Evolutionary conservation across 2,888 invertebrate species (phyloP).

Genomic region (Marasmarcha lunaedactyla): DNA sequence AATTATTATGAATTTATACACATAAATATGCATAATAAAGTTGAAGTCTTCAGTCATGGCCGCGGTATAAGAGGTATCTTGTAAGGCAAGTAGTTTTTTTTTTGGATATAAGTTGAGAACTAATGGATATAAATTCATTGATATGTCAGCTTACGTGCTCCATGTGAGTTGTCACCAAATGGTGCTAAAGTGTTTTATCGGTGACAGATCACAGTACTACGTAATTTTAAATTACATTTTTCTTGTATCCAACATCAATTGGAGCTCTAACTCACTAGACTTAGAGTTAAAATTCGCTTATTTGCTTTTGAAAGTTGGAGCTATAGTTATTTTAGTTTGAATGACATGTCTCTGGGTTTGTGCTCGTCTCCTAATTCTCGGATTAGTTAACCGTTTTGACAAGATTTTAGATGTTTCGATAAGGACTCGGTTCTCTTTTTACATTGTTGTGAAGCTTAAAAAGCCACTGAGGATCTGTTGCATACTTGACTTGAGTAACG

Average conservation of each 20-base stretch:
- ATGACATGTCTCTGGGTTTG: constrained; percentile 51
- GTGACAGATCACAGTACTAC: constrained; percentile 63
- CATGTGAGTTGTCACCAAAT: constrained; percentile 52
- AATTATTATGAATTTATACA: constrained; percentile 22
- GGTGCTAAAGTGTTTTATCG: constrained; percentile 54
- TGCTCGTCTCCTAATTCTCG: constrained; percentile 56
- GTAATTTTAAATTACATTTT: constrained; percentile 52
- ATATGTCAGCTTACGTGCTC: constrained; percentile 43
- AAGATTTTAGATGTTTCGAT: constrained; percentile 54
- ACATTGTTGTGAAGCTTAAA: constrained; percentile 9
- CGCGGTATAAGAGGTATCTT: constrained; percentile 6
- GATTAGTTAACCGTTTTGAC: constrained; percentile 69
- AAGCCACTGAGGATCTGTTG: not conserved
- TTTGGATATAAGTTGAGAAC: constrained; percentile 18
- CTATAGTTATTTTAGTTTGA: constrained; percentile 17
- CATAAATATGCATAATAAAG: constrained; percentile 12
- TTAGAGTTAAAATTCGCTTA: not conserved
- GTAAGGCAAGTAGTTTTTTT: not conserved
- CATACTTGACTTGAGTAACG: constrained; percentile 2
- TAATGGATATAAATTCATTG: constrained; percentile 36
- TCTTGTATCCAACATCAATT: constrained; percentile 25
- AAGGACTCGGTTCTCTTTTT: constrained; percentile 27
- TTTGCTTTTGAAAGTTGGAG: constrained; percentile 5
- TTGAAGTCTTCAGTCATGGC: constrained; percentile 21
- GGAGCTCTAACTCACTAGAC: not conserved